Evolutionary conservation across 2,797 vertebrate genomes (phyloP), one percentile per base, ranked within the genome.

Genomic region (Heterohyrax brucei): DNA sequence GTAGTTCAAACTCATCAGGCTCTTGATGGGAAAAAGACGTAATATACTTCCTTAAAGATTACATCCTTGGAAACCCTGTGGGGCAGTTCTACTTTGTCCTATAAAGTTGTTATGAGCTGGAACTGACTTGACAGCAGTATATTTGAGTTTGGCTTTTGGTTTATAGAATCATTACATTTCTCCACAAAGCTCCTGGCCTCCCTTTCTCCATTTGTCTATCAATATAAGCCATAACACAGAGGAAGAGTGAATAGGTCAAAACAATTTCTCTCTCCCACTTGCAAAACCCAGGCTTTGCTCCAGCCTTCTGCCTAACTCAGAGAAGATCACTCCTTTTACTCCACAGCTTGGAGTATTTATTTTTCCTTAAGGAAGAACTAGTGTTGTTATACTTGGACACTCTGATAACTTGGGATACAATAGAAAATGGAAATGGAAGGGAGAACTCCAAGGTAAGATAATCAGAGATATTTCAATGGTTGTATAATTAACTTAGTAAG

Each of bases 301-400:
- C 80, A 80, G 44, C 39, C 26, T 87, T 75, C 68, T 85, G 12
- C 86, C 39, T 80, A n/a, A 26, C 46, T 3, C 0, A 46, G 22
- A 10, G 93, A 46, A 95, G 92, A 12, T 76, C 50, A 16, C 19
- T 87, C 18, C 0, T 30, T 80, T 73, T 62, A 44, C 50, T 79
- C 85, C 10, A 6, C n/a, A n/a, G 50, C 73, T 91, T 77, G 56
- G 61, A 77, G 0, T 14, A 50, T 19, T 97, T 95, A 48, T 89
- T 97, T 95, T 92, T 76, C 72, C n/a, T 82, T 87, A 91, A 95
- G 87, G 70, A 89, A 96, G 66, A 95, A 93, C 28, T 21, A 12
- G 89, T 81, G 68, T 94, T 66, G 6, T 48, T 92, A 53, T 13
- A 87, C 44, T 84, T 76, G 39, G 76, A 95, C 61, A 33, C 26